Evolutionary conservation across 53 echinoderm and acorn worm species (phyloP).

Genomic region (Glandiceps talaboti): DNA sequence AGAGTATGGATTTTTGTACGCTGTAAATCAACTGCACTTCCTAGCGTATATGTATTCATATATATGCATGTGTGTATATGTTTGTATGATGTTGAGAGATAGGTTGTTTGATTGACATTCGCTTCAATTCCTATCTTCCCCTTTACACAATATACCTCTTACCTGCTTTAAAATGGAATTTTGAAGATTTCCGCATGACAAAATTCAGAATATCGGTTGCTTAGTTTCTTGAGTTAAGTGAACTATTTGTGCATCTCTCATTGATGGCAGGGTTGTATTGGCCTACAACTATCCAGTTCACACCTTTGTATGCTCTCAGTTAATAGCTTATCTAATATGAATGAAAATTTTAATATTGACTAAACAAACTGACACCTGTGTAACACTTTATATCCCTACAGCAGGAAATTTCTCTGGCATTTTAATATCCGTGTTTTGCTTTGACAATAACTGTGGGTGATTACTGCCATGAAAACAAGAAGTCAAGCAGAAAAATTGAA

Average conservation of each 20-base stretch:
- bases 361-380: not conserved
- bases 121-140: not conserved
- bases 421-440: not conserved
- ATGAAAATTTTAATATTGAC: not conserved
- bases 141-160: not conserved
- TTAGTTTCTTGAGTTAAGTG: not conserved
- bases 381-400: not conserved
- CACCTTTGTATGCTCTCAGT: not conserved
- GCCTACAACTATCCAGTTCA: not conserved
- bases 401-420: not conserved
- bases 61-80: too few relatives aligned
- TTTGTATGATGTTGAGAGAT: too few relatives aligned
- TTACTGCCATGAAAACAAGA: not conserved
- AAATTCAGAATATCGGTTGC: not conserved
- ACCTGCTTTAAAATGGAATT: not conserved
- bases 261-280: too few relatives aligned
- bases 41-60: too few relatives aligned
- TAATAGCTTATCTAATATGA: not conserved
- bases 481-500: not conserved
- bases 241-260: not conserved
- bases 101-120: not conserved
- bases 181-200: not conserved
- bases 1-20: too few relatives aligned
- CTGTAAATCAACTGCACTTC: too few relatives aligned
- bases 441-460: not conserved